Base-by-base conservation (phyloP, 1,140 invertebrate genomes). In the Rhyacophila brunnea region DNA sequence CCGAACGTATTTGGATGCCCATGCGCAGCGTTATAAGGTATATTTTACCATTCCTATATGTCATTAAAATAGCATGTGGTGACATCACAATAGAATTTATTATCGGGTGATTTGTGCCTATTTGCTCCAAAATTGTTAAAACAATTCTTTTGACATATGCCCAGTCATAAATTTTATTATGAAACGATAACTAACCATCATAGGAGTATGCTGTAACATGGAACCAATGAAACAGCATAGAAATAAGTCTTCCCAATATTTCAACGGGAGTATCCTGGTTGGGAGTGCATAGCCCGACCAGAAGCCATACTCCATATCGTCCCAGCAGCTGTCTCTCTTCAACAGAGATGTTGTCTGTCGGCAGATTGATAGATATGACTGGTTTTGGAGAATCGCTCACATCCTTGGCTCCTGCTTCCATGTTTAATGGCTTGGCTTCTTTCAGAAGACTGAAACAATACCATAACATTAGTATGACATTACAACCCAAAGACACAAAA, bases 141-240 rank as follows among this genome's bases (percentile, higher is more conserved):
- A n/a, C n/a, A n/a, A n/a, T n/a, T n/a, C n/a, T n/a, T n/a, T n/a
- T n/a, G n/a, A n/a, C n/a, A n/a, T n/a, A n/a, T n/a, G n/a, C n/a
- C n/a, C n/a, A n/a, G n/a, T n/a, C n/a, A n/a, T n/a, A n/a, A n/a
- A n/a, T n/a, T n/a, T n/a, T n/a, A n/a, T n/a, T n/a, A n/a, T n/a
- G n/a, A n/a, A n/a, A n/a, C n/a, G n/a, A n/a, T n/a, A 2, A 20
- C 69, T 78, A 73, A 95, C 95, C 94, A 81, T 96, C 93, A 71
- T 95, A 95, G 13, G 96, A 87, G 76, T 94, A 96, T 6, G 95
- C 93, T 28, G 96, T 98, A 58, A 95, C 90, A 80, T 98, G 92
- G 81, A 99, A 99, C 97, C 97, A 99, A 77, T 99, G 95, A 80
- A 99, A 99, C 51, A 99, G 83, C 84, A 96, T 96, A 51, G 93